phyloP scores from a whole-genome alignment of 2,888 invertebrate genomes.

The Ornithoptera alexandrae region DNA sequence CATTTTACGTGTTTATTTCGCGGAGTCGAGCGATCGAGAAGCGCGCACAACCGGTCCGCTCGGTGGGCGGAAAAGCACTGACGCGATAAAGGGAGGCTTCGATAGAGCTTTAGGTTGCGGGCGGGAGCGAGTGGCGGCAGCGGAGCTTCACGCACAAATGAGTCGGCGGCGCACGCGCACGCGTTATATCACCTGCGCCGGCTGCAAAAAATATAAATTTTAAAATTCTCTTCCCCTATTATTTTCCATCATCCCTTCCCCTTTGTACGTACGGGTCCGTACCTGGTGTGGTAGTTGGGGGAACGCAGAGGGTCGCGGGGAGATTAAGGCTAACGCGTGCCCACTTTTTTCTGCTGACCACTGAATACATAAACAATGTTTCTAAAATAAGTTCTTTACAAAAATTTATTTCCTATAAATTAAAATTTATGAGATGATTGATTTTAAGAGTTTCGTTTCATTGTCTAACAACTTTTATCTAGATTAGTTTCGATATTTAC shows the following conservation, averaged over 20 bases:
- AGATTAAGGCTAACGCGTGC: conserved; percentile 67
- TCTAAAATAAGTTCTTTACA: conserved; percentile 10
- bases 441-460: neutral
- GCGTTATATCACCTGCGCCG: conserved; percentile 80
- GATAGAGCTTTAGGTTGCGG: conserved; percentile 47
- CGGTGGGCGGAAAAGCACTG: conserved; percentile 64
- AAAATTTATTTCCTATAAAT: neutral
- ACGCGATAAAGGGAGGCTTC: conserved; percentile 42
- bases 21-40: conserved; percentile 44
- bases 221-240: conserved; percentile 80
- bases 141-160: conserved; percentile 74
- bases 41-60: conserved; percentile 60
- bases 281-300: conserved; percentile 68
- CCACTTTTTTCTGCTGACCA: conserved; percentile 71
- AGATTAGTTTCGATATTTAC: neutral
- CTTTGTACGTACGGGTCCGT: conserved; percentile 72
- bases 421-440: neutral
- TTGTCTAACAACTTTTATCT: neutral
- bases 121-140: conserved; percentile 60
- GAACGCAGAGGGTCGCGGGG: conserved; percentile 44
- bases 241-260: conserved; percentile 80
- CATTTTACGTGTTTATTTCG: conserved; percentile 67
- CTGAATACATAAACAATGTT: conserved; percentile 44
- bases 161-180: conserved; percentile 75
- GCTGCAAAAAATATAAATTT: conserved; percentile 80